These are phyloP conservation scores for Gadopsis marmoratus DNA, from an alignment of 2,797 vertebrate genomes.

Conservation along the genomic window DNA sequence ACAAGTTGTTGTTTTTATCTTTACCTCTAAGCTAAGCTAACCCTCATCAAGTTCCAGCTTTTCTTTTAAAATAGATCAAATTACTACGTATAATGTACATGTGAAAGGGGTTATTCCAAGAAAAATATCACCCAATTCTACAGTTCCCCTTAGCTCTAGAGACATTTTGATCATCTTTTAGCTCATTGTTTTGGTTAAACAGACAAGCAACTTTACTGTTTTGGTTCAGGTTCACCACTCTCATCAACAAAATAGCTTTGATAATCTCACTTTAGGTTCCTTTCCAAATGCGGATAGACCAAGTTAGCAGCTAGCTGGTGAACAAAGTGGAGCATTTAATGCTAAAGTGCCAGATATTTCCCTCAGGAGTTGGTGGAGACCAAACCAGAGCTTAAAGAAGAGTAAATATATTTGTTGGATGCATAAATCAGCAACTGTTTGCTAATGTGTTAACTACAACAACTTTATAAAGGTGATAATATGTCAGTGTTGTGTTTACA, in stretches of 20 bases:
- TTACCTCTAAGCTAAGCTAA: neutral
- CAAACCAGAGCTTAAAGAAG: neutral
- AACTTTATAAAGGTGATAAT: too few species aligned
- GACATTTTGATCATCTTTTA: neutral
- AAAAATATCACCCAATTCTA: too few species aligned
- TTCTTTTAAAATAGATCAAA: too few species aligned
- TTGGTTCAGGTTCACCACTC: neutral
- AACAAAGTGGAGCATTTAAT: neutral
- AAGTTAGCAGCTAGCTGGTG: neutral
- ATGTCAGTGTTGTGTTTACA: neutral
- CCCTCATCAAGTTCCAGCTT: neutral
- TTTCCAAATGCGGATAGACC: neutral
- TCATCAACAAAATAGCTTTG: neutral
- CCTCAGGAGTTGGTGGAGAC: neutral
- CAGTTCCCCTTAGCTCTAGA: too few species aligned
- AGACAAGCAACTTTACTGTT: neutral
- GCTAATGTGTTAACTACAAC: neutral
- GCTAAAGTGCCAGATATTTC: neutral
- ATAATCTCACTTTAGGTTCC: neutral
- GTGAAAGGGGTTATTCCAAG: too few species aligned
- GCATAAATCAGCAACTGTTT: neutral
- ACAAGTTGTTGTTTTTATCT: neutral
- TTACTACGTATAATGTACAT: too few species aligned
- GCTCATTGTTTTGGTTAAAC: conserved; percentile 1
- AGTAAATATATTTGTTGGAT: neutral